Conservation (phyloP, 1,140 invertebrate genomes). For the Drosophila quadrilineata region DNA sequence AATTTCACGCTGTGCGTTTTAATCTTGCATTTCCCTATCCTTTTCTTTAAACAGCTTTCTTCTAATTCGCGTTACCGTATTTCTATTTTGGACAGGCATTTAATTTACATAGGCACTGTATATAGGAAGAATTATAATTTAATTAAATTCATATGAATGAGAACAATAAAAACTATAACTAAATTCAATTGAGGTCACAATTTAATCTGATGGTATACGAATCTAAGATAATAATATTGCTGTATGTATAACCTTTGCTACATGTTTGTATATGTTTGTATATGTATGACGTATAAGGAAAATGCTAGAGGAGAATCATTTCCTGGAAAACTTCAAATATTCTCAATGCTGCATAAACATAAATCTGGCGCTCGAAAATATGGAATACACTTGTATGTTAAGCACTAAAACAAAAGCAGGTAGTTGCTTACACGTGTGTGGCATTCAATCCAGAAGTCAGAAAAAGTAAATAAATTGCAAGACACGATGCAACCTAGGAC, state of each 20-base stretch:
- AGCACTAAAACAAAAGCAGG: constrained; percentile 61
- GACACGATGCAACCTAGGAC: constrained; percentile 26
- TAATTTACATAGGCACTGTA: constrained; percentile 51
- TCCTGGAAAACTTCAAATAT: too few species aligned
- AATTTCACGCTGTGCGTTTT: constrained; percentile 56
- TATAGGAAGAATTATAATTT: too few species aligned
- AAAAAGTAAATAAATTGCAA: constrained; percentile 58
- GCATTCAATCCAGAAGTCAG: constrained; percentile 2
- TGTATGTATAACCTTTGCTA: too few species aligned
- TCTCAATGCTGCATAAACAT: constrained; percentile 44
- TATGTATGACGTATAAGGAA: too few species aligned
- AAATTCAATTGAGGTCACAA: too few species aligned
- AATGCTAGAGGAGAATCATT: constrained; percentile 2
- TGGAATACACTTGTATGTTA: constrained; percentile 68
- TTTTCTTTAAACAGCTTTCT: constrained; percentile 19
- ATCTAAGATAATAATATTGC: too few species aligned
- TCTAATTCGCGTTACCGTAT: not conserved
- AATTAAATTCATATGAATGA: too few species aligned
- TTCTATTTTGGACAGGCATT: constrained; percentile 21
- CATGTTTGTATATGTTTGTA: too few species aligned
- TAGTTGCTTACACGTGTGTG: not conserved
- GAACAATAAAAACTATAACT: too few species aligned
- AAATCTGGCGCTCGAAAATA: constrained; percentile 72
- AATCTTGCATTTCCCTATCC: too few species aligned
- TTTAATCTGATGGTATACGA: too few species aligned